Evolutionary conservation across 2,888 invertebrate genomes (phyloP).

Genomic region (Linnaemya tessellans): DNA sequence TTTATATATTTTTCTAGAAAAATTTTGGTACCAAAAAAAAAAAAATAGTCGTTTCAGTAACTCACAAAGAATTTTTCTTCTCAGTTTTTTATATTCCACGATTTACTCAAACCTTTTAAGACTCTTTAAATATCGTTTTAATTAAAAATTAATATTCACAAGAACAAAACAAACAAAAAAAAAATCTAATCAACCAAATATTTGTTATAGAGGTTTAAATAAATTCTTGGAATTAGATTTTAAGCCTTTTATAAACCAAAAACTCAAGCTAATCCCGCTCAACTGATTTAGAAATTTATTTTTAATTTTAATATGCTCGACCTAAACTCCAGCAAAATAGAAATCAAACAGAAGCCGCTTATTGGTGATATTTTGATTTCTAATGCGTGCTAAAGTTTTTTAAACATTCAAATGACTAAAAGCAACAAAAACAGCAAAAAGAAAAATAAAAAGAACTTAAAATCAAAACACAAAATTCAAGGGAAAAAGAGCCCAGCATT

Average conservation of each 20-base stretch:
- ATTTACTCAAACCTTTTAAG: not conserved
- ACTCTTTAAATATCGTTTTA: not conserved
- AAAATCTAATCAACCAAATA: conserved; percentile 17
- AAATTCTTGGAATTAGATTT: conserved; percentile 45
- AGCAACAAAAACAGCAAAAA: conserved; percentile 2
- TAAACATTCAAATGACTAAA: conserved; percentile 52
- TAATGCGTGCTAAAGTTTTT: conserved; percentile 63
- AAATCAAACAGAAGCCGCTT: conserved; percentile 73
- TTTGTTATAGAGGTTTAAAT: not conserved
- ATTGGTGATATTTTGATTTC: conserved; percentile 65
- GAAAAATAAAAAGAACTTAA: too few relatives aligned
- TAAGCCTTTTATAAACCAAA: conserved; percentile 35
- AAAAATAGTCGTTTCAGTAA: not conserved
- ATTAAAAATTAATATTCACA: conserved; percentile 4
- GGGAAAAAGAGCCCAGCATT: conserved; percentile 78
- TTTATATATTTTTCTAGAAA: too few relatives aligned
- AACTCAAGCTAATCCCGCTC: conserved; percentile 35
- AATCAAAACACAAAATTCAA: conserved; percentile 77
- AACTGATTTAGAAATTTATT: conserved; percentile 23
- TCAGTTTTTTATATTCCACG: not conserved
- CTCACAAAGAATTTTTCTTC: too few relatives aligned
- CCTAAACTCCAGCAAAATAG: conserved; percentile 41
- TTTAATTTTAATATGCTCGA: conserved; percentile 67
- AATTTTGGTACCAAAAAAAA: too few relatives aligned
- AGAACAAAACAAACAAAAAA: too few relatives aligned